Conservation (phyloP, 2,888 invertebrate species). For the Eugnorisma glareosa region DNA sequence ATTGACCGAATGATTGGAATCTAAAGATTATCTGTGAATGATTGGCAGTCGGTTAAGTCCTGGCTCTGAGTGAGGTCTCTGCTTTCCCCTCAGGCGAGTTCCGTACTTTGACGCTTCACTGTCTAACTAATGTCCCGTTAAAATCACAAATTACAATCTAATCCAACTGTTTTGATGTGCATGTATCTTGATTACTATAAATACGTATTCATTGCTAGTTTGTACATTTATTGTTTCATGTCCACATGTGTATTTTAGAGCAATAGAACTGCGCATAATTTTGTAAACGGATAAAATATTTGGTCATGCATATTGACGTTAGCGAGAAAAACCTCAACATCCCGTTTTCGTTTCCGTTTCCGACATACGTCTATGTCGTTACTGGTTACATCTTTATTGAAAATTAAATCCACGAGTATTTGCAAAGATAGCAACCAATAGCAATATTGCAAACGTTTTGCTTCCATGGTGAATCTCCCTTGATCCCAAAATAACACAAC, state of each 20-base stretch:
- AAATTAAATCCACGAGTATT: conserved; percentile 45
- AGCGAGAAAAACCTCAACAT: conserved; percentile 21
- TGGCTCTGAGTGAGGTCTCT: conserved; percentile 36
- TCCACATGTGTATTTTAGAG: neutral
- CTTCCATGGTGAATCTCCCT: conserved; percentile 28
- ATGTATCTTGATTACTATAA: neutral
- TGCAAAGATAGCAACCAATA: conserved; percentile 44
- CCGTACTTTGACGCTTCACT: conserved; percentile 9
- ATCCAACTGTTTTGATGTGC: neutral
- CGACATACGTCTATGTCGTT: conserved; percentile 21
- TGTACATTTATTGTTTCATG: neutral
- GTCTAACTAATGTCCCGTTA: conserved; percentile 16
- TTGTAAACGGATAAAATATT: conserved; percentile 8
- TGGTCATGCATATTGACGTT: neutral
- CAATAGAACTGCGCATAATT: neutral
- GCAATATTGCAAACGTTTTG: conserved; percentile 36
- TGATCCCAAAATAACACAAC: conserved; percentile 48
- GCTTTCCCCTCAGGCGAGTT: conserved; percentile 10
- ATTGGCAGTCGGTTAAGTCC: conserved; percentile 49
- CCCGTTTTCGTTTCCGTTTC: too few species aligned
- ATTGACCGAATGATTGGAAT: conserved; percentile 26
- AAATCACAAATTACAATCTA: conserved; percentile 30
- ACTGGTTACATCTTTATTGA: conserved; percentile 4
- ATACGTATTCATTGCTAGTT: neutral
- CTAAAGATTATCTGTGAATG: conserved; percentile 47